Evolutionary conservation across 2,113 vertebrate genomes (phyloP), one percentile per base, ranked within the genome.

Genomic region (Actenoides lindsayi): DNA sequence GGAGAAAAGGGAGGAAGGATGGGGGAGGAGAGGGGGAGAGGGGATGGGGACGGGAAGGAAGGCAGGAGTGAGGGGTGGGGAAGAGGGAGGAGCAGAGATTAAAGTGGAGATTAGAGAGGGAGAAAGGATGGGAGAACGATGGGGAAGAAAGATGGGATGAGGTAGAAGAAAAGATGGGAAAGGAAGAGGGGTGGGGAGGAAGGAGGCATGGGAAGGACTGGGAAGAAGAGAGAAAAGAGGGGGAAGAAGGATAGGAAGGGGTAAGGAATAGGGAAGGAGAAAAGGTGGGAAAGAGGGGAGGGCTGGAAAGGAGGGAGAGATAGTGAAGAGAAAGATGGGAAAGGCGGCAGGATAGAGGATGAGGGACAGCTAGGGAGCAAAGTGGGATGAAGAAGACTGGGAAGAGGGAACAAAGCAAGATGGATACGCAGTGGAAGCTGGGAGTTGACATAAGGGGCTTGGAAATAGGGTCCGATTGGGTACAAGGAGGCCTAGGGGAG

Each of bases 381-480:
- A 25, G 9, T 53, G 16, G 53, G 53, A 27, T 39, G 37, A 51
- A 42, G 35, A 44, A 6, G 42, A 9, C 41, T 11, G 17, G 13
- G 51, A 14, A 65, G 46, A 19, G 51, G 27, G 51, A 46, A 56
- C 15, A 54, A 75, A 14, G 0, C 2, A 4, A 35, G 37, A 41
- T 20, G n/a, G 70, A 63, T 35, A 35, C 48, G 24, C 39, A 8
- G 11, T 31, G 23, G 28, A 11, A 59, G 11, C 11, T 37, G 25
- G 1, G 14, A 30, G 5, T 48, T 60, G 15, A 16, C 35, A n/a
- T 1, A 1, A 28, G 39, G 21, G 1, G 2, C 23, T 31, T 28
- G 23, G 28, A 24, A 10, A 41, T 16, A 30, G 10, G 3, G 4
- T 41, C 41, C 0, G 0, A 10, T 17, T 5, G 2, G 17, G 31